Evolutionary conservation across 2,797 vertebrate genomes (phyloP).

Genomic region (Phoxinus dragarum): DNA sequence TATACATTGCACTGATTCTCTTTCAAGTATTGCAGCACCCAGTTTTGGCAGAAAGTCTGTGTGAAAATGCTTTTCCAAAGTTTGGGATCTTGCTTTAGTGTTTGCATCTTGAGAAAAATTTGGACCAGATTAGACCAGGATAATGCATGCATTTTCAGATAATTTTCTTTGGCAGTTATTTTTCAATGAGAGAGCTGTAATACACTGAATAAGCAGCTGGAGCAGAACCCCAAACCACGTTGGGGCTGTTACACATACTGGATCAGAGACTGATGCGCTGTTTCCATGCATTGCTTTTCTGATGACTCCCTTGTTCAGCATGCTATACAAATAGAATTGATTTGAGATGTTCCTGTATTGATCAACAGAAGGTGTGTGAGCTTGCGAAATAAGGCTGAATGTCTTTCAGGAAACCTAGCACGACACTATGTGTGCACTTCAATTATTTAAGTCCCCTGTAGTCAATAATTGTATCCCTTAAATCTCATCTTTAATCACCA

Average conservation of each 20-base stretch:
- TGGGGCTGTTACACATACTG: slow-evolving; percentile 5
- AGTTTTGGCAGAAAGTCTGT: not conserved
- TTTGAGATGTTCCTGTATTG: not conserved
- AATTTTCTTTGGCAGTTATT: not conserved
- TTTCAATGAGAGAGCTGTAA: not conserved
- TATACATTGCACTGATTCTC: not conserved
- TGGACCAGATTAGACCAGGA: not conserved
- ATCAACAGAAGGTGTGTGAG: not conserved
- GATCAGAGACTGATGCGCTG: not conserved
- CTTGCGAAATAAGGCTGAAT: not conserved
- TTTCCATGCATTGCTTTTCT: not conserved
- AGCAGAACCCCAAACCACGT: not conserved
- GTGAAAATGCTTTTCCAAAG: not conserved
- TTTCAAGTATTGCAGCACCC: not conserved
- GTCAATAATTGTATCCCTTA: too few species aligned
- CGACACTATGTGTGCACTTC: too few species aligned
- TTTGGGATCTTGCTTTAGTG: not conserved
- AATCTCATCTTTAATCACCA: too few species aligned
- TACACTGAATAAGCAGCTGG: not conserved
- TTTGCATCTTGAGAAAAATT: not conserved
- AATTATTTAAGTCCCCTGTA: too few species aligned
- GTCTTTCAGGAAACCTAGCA: not conserved
- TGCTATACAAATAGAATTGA: not conserved
- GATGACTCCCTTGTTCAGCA: not conserved
- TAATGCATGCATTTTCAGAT: slow-evolving; percentile 10